These are phyloP conservation scores for Hartigia nigra DNA, from an alignment of 2,888 invertebrate species.

Conservation along the genomic window DNA sequence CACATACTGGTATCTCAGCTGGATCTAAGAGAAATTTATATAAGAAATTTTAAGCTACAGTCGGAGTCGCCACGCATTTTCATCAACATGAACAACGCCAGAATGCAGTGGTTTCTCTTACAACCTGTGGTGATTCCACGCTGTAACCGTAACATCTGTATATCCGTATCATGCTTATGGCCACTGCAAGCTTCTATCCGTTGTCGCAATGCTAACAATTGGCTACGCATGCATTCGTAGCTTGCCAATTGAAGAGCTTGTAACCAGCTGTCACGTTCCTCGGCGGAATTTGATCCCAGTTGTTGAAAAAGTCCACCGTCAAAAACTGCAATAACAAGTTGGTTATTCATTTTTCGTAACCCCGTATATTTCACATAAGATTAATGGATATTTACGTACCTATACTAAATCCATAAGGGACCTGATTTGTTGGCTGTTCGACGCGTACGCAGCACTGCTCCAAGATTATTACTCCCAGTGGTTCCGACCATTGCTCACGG, in stretches of 20 bases:
- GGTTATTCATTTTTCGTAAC: conserved; percentile 12
- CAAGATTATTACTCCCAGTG: conserved; percentile 87
- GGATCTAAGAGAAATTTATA: conserved; percentile 72
- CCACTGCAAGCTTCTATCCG: conserved; percentile 74
- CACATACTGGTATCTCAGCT: conserved; percentile 86
- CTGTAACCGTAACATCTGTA: conserved; percentile 77
- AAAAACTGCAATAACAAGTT: conserved; percentile 72
- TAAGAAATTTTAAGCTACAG: not conserved
- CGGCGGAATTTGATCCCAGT: conserved; percentile 82
- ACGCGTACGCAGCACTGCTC: conserved; percentile 86
- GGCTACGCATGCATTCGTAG: conserved; percentile 83
- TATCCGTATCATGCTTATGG: conserved; percentile 74
- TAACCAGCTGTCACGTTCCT: conserved; percentile 88
- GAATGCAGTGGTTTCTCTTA: not conserved
- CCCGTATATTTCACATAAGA: conserved; percentile 11
- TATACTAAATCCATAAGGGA: conserved; percentile 84
- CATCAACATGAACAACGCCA: not conserved
- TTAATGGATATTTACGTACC: conserved; percentile 68
- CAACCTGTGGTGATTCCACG: conserved; percentile 77
- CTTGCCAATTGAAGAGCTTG: conserved; percentile 86
- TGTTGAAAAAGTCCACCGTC: conserved; percentile 85
- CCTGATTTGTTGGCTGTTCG: conserved; percentile 75
- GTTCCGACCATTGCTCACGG: conserved; percentile 88
- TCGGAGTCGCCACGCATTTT: not conserved
- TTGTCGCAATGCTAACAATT: conserved; percentile 74